Evolutionary conservation across 2,888 invertebrate genomes (phyloP), one percentile per base, ranked within the genome.

Genomic region (Abscondita cerata): DNA sequence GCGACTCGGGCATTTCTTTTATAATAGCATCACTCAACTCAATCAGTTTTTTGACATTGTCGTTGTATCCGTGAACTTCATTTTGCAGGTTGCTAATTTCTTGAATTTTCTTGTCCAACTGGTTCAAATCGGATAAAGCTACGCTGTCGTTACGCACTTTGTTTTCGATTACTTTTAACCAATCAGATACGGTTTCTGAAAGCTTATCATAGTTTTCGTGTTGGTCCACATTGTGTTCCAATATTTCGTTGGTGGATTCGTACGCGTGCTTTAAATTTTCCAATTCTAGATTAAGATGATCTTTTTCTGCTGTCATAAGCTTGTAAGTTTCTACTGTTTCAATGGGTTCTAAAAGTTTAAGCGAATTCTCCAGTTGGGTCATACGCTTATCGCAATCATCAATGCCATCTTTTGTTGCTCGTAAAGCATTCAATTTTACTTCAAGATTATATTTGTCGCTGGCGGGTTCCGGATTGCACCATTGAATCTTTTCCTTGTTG

Each of bases 391-490:
- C 85, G 73, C 92, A 92, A 70, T 93, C 93, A 16, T 82, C 81
- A 36, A 93, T 86, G 16, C 90, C 89, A 64, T 84, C 85, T 76
- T 89, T 87, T 1, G 93, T 89, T 65, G 95, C 94, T 59, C 83
- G 82, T 33, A 96, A 78, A 0, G 93, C 90, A 1, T 91, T 89
- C 72, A 91, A 86, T 81, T 97, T 97, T 0, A 95, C 93, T 83
- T 96, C 95, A 20, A 96, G 84, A 76, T 95, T 95, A 77, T 96
- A 96, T 77, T 91, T 91, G 75, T 97, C 96, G 73, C 93, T 95
- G 31, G 90, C 89, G 1, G 90, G 86, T 75, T 96, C 96, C 0
- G 95, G 93, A 73, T 90, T 86, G 77, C 96, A 97, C 95, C 96
- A 96, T 11, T 88, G 85, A 0, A 95, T 89, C 80, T 96, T 96